A percentile compares a stretch with the other conserved stretches of the same genome.
These are phyloP conservation scores for Archilochus colubris DNA, from an alignment of 2,113 vertebrate genomes.

Conservation along the genomic window DNA sequence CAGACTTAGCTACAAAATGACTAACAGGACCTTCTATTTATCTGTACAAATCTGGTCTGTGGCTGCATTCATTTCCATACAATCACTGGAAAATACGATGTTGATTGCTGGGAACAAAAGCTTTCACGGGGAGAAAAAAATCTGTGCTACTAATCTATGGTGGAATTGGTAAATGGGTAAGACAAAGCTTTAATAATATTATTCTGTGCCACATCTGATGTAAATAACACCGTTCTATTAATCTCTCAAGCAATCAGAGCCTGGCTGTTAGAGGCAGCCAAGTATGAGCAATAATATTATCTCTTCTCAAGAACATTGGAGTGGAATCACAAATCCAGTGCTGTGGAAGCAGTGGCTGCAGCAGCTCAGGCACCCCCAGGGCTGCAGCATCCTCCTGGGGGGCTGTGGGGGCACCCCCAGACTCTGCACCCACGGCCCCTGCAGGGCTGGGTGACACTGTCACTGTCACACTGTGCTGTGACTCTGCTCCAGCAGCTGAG, in stretches of 20 bases:
- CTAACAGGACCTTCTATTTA: conserved; percentile 23
- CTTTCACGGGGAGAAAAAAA: conserved; percentile 24
- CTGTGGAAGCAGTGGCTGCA: neutral
- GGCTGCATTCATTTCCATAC: conserved; percentile 60
- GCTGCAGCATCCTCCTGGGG: too few relatives aligned
- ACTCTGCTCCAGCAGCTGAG: rapidly evolving
- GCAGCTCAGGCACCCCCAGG: neutral
- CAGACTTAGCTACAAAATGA: conserved; percentile 36
- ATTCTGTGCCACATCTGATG: conserved; percentile 59
- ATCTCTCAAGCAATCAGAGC: conserved; percentile 70
- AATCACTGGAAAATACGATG: conserved; percentile 52
- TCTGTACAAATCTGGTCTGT: conserved; percentile 1
- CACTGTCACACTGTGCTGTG: too few relatives aligned
- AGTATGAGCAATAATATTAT: conserved; percentile 53
- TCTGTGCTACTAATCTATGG: conserved; percentile 51
- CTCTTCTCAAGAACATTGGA: conserved; percentile 41
- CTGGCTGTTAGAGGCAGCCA: conserved; percentile 53
- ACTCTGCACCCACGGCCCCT: too few relatives aligned
- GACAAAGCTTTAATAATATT: conserved; percentile 60
- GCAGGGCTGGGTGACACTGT: too few relatives aligned
- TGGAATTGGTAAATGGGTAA: conserved; percentile 68
- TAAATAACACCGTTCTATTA: conserved; percentile 71
- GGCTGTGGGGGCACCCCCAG: rapidly evolving
- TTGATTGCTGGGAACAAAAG: conserved; percentile 66
- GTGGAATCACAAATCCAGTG: conserved; percentile 27